Evolutionary conservation across 1,140 invertebrate genomes (phyloP).

Genomic region (Drosophila micromelanica): DNA sequence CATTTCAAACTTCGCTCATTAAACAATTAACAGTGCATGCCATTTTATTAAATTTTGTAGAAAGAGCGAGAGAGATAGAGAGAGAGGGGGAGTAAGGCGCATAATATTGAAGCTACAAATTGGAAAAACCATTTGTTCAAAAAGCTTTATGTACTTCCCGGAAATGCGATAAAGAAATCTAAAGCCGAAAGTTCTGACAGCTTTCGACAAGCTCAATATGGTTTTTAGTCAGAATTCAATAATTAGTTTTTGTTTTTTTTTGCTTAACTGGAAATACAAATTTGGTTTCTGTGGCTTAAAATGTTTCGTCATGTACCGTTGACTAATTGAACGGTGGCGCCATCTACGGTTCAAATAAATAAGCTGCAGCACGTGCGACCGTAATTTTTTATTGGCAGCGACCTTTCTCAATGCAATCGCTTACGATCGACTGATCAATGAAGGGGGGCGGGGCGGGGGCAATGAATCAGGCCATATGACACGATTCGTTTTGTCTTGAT

Average conservation of each 20-base stretch:
- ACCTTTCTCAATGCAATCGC: slow-evolving; percentile 38
- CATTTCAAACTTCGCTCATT: slow-evolving; percentile 14
- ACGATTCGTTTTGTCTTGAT: slow-evolving; percentile 31
- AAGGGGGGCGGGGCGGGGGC: background rate
- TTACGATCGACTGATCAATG: background rate
- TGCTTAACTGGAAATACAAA: slow-evolving; percentile 53
- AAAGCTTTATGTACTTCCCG: slow-evolving; percentile 53
- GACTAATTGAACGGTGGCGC: slow-evolving; percentile 5
- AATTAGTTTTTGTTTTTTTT: background rate
- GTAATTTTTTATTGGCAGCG: slow-evolving; percentile 2
- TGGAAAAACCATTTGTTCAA: slow-evolving; percentile 1
- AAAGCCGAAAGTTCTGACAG: slow-evolving; percentile 5
- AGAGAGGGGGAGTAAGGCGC: too few species aligned
- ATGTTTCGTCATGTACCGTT: slow-evolving; percentile 54
- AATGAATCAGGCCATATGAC: slow-evolving; percentile 44
- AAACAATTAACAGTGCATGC: slow-evolving; percentile 32
- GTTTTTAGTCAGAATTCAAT: slow-evolving; percentile 59
- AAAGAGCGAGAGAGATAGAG: background rate
- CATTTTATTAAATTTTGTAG: background rate
- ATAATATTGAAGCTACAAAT: slow-evolving; percentile 1
- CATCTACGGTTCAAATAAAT: background rate
- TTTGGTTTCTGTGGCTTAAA: slow-evolving; percentile 1
- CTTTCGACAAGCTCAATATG: slow-evolving; percentile 15
- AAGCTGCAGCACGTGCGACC: slow-evolving; percentile 22
- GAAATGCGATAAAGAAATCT: slow-evolving; percentile 54